Percentiles rank a stretch among this genome's conserved stretches.
These are phyloP conservation scores for Fukomys damarensis DNA, from an alignment of 2,113 vertebrate species.

Conservation along the genomic window DNA sequence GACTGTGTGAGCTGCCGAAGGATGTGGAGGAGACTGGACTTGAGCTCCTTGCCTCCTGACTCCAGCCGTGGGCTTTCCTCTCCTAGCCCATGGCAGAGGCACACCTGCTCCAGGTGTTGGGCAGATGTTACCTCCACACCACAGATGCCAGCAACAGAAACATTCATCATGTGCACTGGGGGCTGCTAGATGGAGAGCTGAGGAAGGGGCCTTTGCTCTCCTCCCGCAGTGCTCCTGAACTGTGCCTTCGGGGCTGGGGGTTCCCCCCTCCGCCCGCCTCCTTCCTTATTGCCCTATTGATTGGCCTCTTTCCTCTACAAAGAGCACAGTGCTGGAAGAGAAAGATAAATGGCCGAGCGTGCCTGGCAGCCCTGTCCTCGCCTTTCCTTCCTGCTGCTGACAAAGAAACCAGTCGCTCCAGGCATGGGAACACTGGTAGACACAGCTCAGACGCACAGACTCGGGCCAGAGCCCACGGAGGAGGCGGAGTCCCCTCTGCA, in stretches of 20 bases:
- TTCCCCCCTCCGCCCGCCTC: neutral
- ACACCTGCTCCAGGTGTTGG: neutral
- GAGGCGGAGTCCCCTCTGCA: neutral
- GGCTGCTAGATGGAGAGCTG: conserved; percentile 2
- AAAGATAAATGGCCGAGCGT: conserved; percentile 62
- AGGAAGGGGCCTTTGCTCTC: neutral
- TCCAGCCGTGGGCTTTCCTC: neutral
- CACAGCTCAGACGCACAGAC: neutral
- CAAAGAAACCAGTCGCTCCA: neutral
- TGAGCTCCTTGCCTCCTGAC: neutral
- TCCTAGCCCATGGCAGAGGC: neutral
- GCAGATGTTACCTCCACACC: neutral
- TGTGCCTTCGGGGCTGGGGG: neutral
- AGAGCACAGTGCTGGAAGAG: conserved; percentile 58
- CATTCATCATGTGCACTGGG: neutral
- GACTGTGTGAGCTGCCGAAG: neutral
- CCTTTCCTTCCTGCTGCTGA: conserved; percentile 17
- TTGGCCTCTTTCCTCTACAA: conserved; percentile 76
- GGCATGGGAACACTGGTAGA: neutral
- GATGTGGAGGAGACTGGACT: neutral
- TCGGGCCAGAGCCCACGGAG: too few relatives aligned
- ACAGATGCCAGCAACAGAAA: neutral
- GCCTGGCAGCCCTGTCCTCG: conserved; percentile 39
- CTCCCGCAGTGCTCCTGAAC: neutral
- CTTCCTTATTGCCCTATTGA: conserved; percentile 78